phyloP scores from a whole-genome alignment of 2,888 invertebrate genomes.

The Coelogynopora nodosa region DNA sequence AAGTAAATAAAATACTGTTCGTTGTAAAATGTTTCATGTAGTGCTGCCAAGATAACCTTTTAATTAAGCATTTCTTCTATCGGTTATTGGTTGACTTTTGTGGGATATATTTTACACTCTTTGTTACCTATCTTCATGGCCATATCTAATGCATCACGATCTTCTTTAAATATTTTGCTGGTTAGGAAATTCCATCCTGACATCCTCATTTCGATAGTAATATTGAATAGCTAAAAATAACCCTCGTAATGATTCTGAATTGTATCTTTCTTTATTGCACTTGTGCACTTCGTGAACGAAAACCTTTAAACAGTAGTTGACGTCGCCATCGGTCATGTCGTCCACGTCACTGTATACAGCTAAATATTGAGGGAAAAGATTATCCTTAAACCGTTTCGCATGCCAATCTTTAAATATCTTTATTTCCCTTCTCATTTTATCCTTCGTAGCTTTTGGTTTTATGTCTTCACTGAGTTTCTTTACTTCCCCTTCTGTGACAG shows the following conservation, averaged over 20 bases:
- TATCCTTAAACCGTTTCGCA: not conserved
- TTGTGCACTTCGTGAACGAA: slow-evolving; percentile 1
- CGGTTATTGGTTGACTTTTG: too few relatives aligned
- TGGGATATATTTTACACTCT: not conserved
- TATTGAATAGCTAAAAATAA: slow-evolving; percentile 2
- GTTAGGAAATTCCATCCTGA: not conserved
- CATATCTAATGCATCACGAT: not conserved
- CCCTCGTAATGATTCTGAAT: not conserved
- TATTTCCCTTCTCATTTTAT: not conserved
- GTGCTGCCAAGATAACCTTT: not conserved
- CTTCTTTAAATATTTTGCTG: not conserved
- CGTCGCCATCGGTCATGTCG: not conserved
- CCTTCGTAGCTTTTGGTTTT: not conserved
- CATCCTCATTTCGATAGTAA: slow-evolving; percentile 3
- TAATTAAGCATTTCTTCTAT: not conserved
- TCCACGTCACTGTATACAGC: not conserved
- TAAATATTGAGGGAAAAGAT: not conserved
- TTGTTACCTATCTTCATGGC: slow-evolving; percentile 14
- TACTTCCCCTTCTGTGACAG: not conserved
- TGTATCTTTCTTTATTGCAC: not conserved
- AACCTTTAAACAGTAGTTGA: not conserved
- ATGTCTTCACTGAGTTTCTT: not conserved
- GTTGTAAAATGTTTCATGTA: not conserved
- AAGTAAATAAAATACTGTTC: not conserved
- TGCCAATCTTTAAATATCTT: not conserved